Conservation (phyloP, 1,140 invertebrate species). For the Bombus picipes region DNA sequence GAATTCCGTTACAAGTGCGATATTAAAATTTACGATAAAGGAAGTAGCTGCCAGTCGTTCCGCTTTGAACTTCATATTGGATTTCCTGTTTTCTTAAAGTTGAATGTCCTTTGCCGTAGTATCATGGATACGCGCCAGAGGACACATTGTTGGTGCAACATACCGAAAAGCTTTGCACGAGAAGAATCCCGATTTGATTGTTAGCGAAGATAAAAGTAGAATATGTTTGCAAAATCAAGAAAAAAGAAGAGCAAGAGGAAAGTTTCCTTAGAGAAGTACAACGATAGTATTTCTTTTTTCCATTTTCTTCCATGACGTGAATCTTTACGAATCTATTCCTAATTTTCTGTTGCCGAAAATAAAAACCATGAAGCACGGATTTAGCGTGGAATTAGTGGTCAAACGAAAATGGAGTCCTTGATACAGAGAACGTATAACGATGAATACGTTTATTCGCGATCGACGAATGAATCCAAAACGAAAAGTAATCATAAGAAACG, state of each 20-base stretch:
- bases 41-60: neutral
- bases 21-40: conserved; percentile 9
- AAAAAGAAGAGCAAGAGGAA: rapidly evolving
- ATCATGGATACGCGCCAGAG: neutral
- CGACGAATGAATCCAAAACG: neutral
- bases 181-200: neutral
- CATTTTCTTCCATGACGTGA: neutral
- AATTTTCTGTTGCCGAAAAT: neutral
- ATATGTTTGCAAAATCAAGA: neutral
- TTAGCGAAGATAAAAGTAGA: neutral
- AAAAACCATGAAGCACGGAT: neutral
- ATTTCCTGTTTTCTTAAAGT: neutral
- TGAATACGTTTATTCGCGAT: neutral
- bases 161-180: neutral
- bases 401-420: neutral
- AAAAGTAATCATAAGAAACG: neutral
- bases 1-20: neutral
- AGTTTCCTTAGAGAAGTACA: neutral
- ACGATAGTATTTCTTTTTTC: neutral
- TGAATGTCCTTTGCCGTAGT: neutral
- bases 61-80: neutral
- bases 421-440: too few species aligned
- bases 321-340: neutral
- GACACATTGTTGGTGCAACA: neutral
- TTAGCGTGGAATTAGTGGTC: neutral